A percentile compares a stretch with the other conserved stretches of the same genome.
Conservation (phyloP, 92 coral and sea anemone species). For the Bergia puertoricense region DNA sequence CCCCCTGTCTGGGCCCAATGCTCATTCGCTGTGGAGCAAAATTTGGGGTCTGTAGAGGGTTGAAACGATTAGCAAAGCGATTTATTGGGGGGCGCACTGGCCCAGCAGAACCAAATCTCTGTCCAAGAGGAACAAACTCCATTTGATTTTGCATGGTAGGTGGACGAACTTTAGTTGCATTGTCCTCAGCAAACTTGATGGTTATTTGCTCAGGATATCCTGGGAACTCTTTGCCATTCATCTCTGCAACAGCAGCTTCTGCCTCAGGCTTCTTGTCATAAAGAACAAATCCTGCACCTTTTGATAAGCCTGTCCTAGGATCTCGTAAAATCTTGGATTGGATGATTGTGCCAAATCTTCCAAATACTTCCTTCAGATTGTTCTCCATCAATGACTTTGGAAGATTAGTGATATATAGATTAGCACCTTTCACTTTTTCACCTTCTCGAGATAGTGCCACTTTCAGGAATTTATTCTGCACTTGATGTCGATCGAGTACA, state of each 20-base stretch:
- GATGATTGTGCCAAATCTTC: conserved; percentile 63
- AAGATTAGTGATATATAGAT: conserved; percentile 74
- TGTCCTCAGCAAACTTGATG: conserved; percentile 86
- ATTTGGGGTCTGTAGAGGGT: conserved; percentile 61
- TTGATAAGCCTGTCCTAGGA: conserved; percentile 65
- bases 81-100: conserved; percentile 75
- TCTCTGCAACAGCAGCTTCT: conserved; percentile 67
- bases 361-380: conserved; percentile 60
- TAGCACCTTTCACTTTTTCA: conserved; percentile 74
- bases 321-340: conserved; percentile 74
- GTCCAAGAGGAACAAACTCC: conserved; percentile 18
- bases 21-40: conserved; percentile 53
- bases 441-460: conserved; percentile 85
- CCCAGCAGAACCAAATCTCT: conserved; percentile 60
- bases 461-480: conserved; percentile 71
- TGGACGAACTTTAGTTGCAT: conserved; percentile 65
- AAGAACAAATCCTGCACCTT: conserved; percentile 80
- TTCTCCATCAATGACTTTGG: conserved; percentile 61
- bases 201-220: conserved; percentile 60
- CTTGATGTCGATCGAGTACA: conserved; percentile 61
- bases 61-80: conserved; percentile 73
- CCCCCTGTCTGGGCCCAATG: conserved; percentile 29
- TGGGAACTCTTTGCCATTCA: conserved; percentile 60
- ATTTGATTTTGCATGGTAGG: conserved; percentile 36
- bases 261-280: conserved; percentile 73